Percentiles rank a stretch among this genome's conserved stretches.
phyloP scores from a whole-genome alignment of 2,888 invertebrate genomes.

The Taenaris catops region DNA sequence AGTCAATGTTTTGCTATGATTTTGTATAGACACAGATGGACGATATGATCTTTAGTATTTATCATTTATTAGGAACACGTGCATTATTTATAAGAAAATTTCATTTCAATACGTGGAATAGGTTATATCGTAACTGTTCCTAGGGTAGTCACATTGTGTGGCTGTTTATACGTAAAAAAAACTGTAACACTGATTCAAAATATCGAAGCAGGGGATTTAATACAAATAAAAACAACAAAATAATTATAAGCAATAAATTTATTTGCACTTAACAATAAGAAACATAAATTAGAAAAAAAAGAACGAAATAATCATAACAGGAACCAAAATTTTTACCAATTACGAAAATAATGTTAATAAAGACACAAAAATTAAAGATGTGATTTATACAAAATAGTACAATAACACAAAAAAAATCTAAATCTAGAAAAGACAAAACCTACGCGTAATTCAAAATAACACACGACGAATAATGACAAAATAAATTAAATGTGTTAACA shows the following conservation, averaged over 20 bases:
- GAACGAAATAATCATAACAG: constrained; percentile 80
- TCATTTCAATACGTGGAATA: no score
- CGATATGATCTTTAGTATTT: no score
- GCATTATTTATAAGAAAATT: no score
- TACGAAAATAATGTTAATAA: constrained; percentile 39
- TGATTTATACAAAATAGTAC: constrained; percentile 38
- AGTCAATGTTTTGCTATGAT: no score
- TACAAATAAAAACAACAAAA: constrained; percentile 42
- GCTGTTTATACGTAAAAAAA: no score
- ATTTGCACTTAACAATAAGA: constrained; percentile 65
- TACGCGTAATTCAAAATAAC: constrained; percentile 39
- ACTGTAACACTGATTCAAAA: no score
- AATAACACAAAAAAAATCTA: constrained; percentile 39
- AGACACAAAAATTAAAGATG: constrained; percentile 34
- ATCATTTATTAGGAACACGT: no score
- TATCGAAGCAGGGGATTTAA: no score
- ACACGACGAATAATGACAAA: constrained; percentile 51
- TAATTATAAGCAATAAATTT: constrained; percentile 72
- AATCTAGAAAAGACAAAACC: constrained; percentile 23
- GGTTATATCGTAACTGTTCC: no score
- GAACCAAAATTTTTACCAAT: constrained; percentile 53
- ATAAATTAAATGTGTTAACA: constrained; percentile 63
- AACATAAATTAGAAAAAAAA: constrained; percentile 61
- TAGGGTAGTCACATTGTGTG: no score
- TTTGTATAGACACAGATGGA: no score